Conservation (phyloP, 2,113 vertebrate genomes). For the Stomatorhinus ivindoensis region DNA sequence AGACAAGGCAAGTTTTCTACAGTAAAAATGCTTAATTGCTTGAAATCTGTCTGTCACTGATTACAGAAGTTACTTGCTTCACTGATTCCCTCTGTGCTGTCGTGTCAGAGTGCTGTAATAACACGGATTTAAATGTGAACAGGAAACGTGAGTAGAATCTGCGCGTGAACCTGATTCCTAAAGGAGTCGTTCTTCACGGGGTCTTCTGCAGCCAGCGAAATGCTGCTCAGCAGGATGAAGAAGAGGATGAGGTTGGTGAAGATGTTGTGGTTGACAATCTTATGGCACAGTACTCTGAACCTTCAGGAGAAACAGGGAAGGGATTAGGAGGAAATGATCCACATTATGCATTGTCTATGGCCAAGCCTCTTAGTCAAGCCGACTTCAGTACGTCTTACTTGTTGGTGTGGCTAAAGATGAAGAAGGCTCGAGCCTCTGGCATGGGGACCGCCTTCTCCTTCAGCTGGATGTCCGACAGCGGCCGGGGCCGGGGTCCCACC, state of each 20-base stretch:
- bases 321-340: neutral
- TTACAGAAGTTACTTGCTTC: neutral
- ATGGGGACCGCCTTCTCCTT: constrained; percentile 95
- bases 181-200: constrained; percentile 84
- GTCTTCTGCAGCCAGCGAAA: constrained; percentile 94
- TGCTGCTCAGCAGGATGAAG: constrained; percentile 98
- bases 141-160: neutral
- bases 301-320: constrained; percentile 43
- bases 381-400: constrained; percentile 58
- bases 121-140: neutral
- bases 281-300: constrained; percentile 92
- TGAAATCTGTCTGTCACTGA: constrained; percentile 4
- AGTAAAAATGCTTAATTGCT: neutral
- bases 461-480: constrained; percentile 88
- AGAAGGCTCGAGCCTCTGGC: constrained; percentile 93
- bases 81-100: neutral
- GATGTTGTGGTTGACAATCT: constrained; percentile 93
- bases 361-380: neutral
- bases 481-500: constrained; percentile 86
- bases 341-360: neutral
- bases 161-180: constrained; percentile 76
- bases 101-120: neutral
- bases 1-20: neutral
- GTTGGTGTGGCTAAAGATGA: constrained; percentile 91
- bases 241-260: constrained; percentile 99